phyloP scores from a whole-genome alignment of 2,113 vertebrate species.

The Cebidichthys violaceus region DNA sequence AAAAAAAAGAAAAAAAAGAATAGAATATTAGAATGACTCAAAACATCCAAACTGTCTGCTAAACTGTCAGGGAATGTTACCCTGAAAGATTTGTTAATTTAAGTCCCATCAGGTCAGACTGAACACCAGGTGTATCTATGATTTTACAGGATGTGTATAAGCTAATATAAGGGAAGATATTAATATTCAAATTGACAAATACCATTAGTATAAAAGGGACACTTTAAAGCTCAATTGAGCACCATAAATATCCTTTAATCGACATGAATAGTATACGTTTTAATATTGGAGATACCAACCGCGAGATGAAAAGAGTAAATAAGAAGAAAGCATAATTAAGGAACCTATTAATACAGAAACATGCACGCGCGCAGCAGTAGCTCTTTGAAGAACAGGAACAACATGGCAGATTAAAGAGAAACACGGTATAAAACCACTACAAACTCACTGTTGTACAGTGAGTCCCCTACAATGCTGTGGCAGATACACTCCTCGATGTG shows the following conservation, averaged over 20 bases:
- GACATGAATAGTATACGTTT: background rate
- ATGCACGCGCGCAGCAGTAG: background rate
- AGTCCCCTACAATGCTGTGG: background rate
- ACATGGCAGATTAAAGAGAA: slow-evolving; percentile 13
- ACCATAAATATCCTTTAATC: background rate
- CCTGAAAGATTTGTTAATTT: background rate
- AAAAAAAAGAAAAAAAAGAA: background rate
- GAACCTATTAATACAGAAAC: background rate
- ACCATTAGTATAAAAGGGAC: background rate
- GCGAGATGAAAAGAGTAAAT: background rate
- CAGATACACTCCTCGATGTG: background rate
- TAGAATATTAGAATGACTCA: background rate
- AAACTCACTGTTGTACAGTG: background rate
- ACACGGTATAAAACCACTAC: background rate
- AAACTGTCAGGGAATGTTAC: background rate
- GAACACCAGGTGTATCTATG: background rate
- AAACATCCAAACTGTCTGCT: background rate
- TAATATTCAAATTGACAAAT: background rate
- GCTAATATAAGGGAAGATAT: background rate
- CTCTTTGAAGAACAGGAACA: background rate
- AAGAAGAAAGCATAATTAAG: background rate
- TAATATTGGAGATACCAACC: background rate
- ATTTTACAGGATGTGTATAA: background rate
- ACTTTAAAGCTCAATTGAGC: background rate
- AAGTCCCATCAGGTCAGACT: background rate